Base-by-base conservation (phyloP, 2,113 vertebrate species). In the western clawed frog (Xenopus tropicalis) region DNA sequence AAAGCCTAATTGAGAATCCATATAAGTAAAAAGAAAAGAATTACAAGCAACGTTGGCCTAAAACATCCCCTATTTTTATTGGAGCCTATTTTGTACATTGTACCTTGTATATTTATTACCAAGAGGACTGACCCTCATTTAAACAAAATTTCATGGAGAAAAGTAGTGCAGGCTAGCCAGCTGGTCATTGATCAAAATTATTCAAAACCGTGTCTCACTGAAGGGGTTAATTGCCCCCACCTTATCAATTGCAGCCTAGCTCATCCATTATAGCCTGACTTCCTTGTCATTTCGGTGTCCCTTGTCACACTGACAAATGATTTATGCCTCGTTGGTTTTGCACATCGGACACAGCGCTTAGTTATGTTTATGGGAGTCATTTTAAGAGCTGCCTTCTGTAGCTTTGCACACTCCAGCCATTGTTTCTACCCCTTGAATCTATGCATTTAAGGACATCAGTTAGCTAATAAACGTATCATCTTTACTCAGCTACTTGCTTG, bases 271-370 rank as follows among this genome's bases (percentile, higher is more conserved):
- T 76, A 76, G 58, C 73, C 48, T 76, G 73, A 76, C 73, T 69
- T 68, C 57, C 73, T 76, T 76, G 73, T 76, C 73, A 76, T 76
- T 76, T 69, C 25, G 57, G 66, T 76, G 66, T 76, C 73, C 73
- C 73, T 76, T 76, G 73, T 76, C 73, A 76, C 59, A 25, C 73
- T 76, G 73, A 76, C 73, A 76, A 76, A 76, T 76, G 73, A 76
- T 76, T 76, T 76, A 76, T 69, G 73, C 66, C 73, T 69, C 57
- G 66, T 76, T 76, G 73, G 66, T 69, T 76, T 76, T 76, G 73
- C 66, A 69, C 73, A 76, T 76, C 57, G 73, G 73, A 76, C 73
- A 76, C 57, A 59, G 58, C 58, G 69, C 73, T 76, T 76, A 76
- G 73, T 76, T 76, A 76, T 76, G 66, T 69, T 76, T 76, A 69